These are phyloP conservation scores for Eospalax fontanierii DNA, from an alignment of 2,797 vertebrate genomes.

Conservation along the genomic window DNA sequence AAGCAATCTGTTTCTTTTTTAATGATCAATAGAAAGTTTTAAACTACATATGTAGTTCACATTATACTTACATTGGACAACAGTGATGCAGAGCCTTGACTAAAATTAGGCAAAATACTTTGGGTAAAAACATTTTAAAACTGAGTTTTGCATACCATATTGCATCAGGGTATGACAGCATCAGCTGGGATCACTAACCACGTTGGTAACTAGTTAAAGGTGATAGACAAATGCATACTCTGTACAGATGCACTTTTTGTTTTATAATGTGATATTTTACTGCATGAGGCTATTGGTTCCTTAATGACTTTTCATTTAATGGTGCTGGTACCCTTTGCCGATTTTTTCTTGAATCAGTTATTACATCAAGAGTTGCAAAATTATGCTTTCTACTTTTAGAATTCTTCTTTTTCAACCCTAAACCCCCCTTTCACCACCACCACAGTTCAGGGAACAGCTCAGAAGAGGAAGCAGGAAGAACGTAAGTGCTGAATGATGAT, in stretches of 20 bases:
- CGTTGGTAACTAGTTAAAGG: background rate
- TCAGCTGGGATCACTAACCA: background rate
- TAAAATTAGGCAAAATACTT: conserved; percentile 23
- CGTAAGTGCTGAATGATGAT: background rate
- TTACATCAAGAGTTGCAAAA: background rate
- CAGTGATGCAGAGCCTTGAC: background rate
- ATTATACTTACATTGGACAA: background rate
- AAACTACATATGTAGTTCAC: background rate
- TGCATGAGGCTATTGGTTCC: background rate
- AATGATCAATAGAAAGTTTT: background rate
- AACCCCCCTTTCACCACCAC: background rate
- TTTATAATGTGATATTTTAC: background rate
- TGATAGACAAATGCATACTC: background rate
- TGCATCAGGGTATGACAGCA: background rate
- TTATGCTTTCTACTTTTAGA: conserved; percentile 17
- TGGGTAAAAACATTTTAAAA: background rate
- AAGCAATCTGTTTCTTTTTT: conserved; percentile 36
- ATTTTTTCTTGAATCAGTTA: conserved; percentile 9
- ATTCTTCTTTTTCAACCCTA: background rate
- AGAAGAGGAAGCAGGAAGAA: too few species aligned
- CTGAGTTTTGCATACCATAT: background rate
- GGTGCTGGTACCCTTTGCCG: background rate
- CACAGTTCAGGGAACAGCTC: background rate
- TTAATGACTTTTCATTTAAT: background rate
- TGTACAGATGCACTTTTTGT: background rate